Percentiles rank a stretch among this genome's conserved stretches.
Conservation (phyloP, 1,140 invertebrate genomes). For the Drosophila mojavensis region DNA sequence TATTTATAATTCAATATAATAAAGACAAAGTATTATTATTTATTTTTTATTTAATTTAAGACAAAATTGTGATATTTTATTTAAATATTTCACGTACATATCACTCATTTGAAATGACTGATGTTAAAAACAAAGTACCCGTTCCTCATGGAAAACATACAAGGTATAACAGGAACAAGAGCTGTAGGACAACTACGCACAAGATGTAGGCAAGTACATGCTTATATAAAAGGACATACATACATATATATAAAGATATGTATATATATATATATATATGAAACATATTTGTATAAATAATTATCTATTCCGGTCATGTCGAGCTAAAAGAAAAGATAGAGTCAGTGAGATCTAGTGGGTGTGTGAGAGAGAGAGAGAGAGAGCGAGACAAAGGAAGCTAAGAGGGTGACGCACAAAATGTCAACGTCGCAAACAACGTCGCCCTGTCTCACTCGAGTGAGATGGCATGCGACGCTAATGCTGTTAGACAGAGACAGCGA, state of each 20-base stretch:
- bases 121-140: background rate
- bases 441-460: conserved; percentile 5
- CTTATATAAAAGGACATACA: conserved; percentile 17
- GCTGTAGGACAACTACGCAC: conserved; percentile 7
- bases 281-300: conserved; percentile 53
- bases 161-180: conserved; percentile 18
- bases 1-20: no score
- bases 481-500: background rate
- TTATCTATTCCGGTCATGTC: conserved; percentile 71
- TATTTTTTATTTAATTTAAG: no score
- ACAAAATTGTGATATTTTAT: no score
- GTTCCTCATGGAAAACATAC: background rate
- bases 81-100: no score
- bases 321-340: conserved; percentile 10
- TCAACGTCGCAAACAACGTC: conserved; percentile 42
- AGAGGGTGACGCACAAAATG: conserved; percentile 41
- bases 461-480: conserved; percentile 14
- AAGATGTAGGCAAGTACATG: conserved; percentile 23
- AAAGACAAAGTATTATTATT: no score
- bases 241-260: no score
- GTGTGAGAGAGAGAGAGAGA: background rate
- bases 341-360: no score
- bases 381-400: background rate
- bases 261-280: conserved; percentile 1
- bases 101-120: no score